Evolutionary conservation across 1,140 invertebrate genomes (phyloP).

Genomic region (Drosophila leontia): DNA sequence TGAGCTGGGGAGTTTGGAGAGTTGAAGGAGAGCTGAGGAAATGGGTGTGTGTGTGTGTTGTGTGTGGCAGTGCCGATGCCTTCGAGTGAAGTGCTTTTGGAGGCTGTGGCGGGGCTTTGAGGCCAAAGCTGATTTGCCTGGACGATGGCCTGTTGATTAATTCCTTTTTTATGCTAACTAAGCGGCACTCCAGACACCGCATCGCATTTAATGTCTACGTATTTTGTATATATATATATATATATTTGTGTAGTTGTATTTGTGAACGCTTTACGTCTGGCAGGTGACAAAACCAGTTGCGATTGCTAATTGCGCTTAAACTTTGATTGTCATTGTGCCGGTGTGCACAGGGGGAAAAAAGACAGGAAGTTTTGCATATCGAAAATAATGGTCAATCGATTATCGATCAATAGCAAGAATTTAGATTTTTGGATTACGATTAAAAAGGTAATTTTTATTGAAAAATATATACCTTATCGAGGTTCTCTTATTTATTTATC

Average conservation of each 20-base stretch:
- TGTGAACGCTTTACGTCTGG: slow-evolving; percentile 18
- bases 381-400: neutral
- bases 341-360: slow-evolving; percentile 11
- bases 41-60: slow-evolving; percentile 3
- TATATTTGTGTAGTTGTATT: neutral
- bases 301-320: slow-evolving; percentile 68
- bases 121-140: slow-evolving; percentile 53
- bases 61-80: slow-evolving; percentile 19
- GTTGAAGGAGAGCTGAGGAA: neutral
- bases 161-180: slow-evolving; percentile 76
- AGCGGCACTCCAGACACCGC: slow-evolving; percentile 46
- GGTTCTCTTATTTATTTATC: neutral
- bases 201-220: slow-evolving; percentile 1
- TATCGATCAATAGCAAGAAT: neutral
- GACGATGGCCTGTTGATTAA: slow-evolving; percentile 66
- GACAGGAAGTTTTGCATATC: neutral
- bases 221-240: neutral
- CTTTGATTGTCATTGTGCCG: slow-evolving; percentile 52
- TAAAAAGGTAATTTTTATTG: neutral
- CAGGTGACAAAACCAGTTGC: slow-evolving; percentile 78
- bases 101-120: slow-evolving; percentile 25
- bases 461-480: no score
- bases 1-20: slow-evolving; percentile 9
- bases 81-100: slow-evolving; percentile 19
- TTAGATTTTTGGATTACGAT: neutral